Evolutionary conservation across 1,140 invertebrate genomes (phyloP), one percentile per base, ranked within the genome.

Genomic region (Schlechtendalia chinensis): DNA sequence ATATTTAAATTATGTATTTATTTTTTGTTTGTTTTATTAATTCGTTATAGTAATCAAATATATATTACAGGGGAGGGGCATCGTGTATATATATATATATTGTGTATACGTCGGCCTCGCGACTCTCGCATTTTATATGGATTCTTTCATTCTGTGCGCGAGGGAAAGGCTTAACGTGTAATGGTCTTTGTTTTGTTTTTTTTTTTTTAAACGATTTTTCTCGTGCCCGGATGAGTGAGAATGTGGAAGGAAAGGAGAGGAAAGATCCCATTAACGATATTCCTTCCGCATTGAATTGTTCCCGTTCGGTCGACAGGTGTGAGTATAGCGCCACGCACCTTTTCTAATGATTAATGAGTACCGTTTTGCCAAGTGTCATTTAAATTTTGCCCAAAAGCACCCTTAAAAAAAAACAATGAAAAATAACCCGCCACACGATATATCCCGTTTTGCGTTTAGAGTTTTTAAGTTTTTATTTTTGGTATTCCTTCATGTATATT

Each of bases 221-320:
- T 16, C 14, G 45, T 10, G 32, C 32, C 8, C 3, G 3, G 32
- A 8, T 39, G 32, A 39, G 3, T 8, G 32, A 39, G 8, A n/a
- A n/a, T n/a, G n/a, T 8, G 32, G 32, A 8, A 39, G 32, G 32
- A 8, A 39, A 8, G 47, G 27, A 1, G 16, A 79, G 61, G 29
- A 75, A 79, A 79, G 32, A 79, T 79, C 75, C 58, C 58, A 79
- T 79, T 79, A 79, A 39, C 17, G 32, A 79, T 79, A 79, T 63
- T 79, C 75, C 50, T 79, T 63, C 56, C 3, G 32, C 58, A 61
- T 79, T 79, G 75, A 79, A 79, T 79, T 63, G 75, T 79, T 79
- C 17, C 32, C 17, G 32, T 39, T 39, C 6, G 8, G 56, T 79
- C 54, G 75, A 47, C 75, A 59, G 75, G 56, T 79, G 58, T 50